Evolutionary conservation across 2,113 vertebrate species (phyloP), one percentile per base, ranked within the genome.

Genomic region (Oceanites oceanicus): DNA sequence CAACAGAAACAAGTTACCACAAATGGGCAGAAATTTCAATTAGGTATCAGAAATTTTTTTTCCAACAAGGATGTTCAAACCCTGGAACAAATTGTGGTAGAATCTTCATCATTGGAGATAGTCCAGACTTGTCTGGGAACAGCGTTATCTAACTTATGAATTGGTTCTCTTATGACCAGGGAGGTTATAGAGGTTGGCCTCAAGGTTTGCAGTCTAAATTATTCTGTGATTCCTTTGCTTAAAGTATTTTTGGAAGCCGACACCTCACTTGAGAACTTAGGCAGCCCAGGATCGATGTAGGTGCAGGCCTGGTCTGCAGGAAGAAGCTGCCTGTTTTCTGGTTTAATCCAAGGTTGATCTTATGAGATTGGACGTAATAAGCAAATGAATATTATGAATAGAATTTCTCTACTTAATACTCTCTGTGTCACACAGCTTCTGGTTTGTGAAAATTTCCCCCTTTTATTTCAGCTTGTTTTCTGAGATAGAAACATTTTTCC

Each of bases 121-220:
- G 29, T 76, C 40, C 27, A 29, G 6, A 11, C 16, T 30, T 20
- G 20, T 34, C 30, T 22, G 38, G 22, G 76, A 59, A n/a, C 42
- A 49, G 47, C 0, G 0, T 36, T 63, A 21, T 62, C 38, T 32
- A 10, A 26, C 5, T 63, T 50, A 3, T 0, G 62, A 9, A 42
- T 58, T 44, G 56, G 7, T 10, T 11, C 40, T 36, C 3, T 18
- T 50, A 3, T 19, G 32, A 23, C 36, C 17, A 55, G 19, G 23
- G 55, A 23, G 42, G 8, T 63, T 74, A 36, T 19, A 52, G 23
- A 20, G 11, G 10, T 30, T 77, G 53, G 12, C 55, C 55, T 71
- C 7, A 15, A 32, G 44, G 11, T 15, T 47, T 90, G 16, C 38
- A 42, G 74, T 49, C 56, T 59, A 7, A 49, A 45, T 59, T 81